These are phyloP conservation scores for Oostethus manadensis DNA, from an alignment of 2,113 vertebrate genomes.

Conservation along the genomic window DNA sequence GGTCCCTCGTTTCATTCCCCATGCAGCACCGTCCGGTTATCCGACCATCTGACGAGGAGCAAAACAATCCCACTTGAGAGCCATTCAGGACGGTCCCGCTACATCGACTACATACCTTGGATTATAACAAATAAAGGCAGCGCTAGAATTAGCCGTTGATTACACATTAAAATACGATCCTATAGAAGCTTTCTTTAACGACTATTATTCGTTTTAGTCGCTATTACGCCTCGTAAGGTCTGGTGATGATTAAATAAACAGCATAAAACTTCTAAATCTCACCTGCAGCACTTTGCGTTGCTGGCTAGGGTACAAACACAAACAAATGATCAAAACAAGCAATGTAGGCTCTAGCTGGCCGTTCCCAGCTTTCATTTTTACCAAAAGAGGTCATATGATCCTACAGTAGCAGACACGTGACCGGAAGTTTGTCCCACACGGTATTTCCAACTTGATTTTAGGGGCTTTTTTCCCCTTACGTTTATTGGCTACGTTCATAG, in stretches of 20 bases:
- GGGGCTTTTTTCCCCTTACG: no score
- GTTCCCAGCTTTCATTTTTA: conserved; percentile 62
- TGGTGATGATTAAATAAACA: background rate
- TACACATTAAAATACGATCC: background rate
- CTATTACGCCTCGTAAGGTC: background rate
- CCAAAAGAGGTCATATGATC: conserved; percentile 57
- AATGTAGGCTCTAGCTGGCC: conserved; percentile 16
- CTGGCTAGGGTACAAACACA: conserved; percentile 32
- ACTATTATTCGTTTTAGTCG: background rate
- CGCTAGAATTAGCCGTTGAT: background rate
- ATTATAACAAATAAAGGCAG: background rate
- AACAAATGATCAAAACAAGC: conserved; percentile 49
- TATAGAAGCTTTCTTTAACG: background rate
- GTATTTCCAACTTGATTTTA: background rate
- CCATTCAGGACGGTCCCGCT: conserved; percentile 41
- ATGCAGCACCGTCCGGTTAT: conserved; percentile 67
- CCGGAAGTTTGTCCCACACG: conserved; percentile 24
- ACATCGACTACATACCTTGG: conserved; percentile 66
- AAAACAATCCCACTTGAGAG: conserved; percentile 57
- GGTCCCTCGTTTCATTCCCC: conserved; percentile 24
- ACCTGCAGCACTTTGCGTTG: conserved; percentile 54
- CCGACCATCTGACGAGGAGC: conserved; percentile 47
- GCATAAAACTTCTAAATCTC: background rate
- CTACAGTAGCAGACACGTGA: conserved; percentile 36
- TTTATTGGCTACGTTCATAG: background rate